Evolutionary conservation across 2,797 vertebrate genomes (phyloP).

Genomic region (Notolepis coatsorum): DNA sequence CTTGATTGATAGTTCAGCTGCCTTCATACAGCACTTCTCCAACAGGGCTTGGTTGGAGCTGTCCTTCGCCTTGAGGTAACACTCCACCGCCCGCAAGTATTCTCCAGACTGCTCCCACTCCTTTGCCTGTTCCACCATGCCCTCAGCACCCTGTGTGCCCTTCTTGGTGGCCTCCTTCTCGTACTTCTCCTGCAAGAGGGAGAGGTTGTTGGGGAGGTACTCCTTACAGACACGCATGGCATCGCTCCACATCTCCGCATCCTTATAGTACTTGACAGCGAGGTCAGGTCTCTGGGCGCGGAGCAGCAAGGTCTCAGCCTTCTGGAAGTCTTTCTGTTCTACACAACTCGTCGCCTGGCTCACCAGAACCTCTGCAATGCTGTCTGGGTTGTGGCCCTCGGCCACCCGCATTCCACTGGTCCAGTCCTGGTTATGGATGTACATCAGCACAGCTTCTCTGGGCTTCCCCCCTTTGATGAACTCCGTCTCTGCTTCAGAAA

Average conservation of each 20-base stretch:
- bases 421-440: conserved; percentile 95
- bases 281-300: conserved; percentile 92
- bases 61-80: conserved; percentile 93
- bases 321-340: conserved; percentile 93
- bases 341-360: conserved; percentile 91
- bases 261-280: conserved; percentile 92
- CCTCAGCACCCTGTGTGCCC: conserved; percentile 84
- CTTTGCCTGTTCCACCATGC: conserved; percentile 90
- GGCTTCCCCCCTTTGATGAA: conserved; percentile 96
- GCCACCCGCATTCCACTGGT: conserved; percentile 90
- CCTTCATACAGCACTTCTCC: conserved; percentile 97
- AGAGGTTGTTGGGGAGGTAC: conserved; percentile 89
- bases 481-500: conserved; percentile 91
- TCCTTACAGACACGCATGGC: conserved; percentile 96
- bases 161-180: conserved; percentile 86
- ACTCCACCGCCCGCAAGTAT: conserved; percentile 89
- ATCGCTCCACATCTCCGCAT: conserved; percentile 93
- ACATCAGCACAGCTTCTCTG: conserved; percentile 97
- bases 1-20: conserved; percentile 93
- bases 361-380: conserved; percentile 89
- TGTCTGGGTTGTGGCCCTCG: conserved; percentile 90
- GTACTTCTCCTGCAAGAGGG: conserved; percentile 90
- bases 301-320: conserved; percentile 92
- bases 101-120: conserved; percentile 95
- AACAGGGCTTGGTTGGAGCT: conserved; percentile 75